Evolutionary conservation across 1,140 invertebrate species (phyloP).

Genomic region (Zaprionus inermis): DNA sequence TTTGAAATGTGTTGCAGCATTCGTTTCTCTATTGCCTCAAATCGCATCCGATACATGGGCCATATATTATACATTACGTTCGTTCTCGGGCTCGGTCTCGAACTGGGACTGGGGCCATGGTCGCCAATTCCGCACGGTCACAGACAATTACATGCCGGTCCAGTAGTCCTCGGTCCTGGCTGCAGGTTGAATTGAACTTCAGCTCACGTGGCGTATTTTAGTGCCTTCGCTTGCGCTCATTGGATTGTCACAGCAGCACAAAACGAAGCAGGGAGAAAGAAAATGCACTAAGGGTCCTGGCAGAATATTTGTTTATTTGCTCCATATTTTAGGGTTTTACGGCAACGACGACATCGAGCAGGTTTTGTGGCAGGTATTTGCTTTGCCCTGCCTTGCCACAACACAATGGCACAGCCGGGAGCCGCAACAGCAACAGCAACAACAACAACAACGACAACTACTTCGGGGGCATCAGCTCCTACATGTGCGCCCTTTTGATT

Average conservation of each 20-base stretch:
- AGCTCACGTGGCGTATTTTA: conserved; percentile 80
- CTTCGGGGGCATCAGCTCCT: conserved; percentile 21
- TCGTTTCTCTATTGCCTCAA: conserved; percentile 62
- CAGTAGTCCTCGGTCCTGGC: conserved; percentile 28
- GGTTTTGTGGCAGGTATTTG: conserved; percentile 78
- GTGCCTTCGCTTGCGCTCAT: conserved; percentile 50
- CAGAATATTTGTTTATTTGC: conserved; percentile 81
- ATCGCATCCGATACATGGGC: conserved; percentile 70
- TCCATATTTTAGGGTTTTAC: conserved; percentile 80
- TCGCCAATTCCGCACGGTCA: conserved; percentile 49
- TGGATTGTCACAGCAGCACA: conserved; percentile 34
- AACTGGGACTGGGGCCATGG: conserved; percentile 38
- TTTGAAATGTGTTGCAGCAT: conserved; percentile 72
- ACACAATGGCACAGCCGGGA: conserved; percentile 23
- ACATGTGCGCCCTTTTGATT: conserved; percentile 66
- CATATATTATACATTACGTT: conserved; percentile 78
- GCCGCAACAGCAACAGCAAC: conserved; percentile 22
- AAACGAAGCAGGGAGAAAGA: conserved; percentile 9
- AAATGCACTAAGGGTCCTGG: conserved; percentile 48
- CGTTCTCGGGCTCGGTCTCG: not conserved
- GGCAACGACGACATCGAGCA: conserved; percentile 73
- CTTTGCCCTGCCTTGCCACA: conserved; percentile 34
- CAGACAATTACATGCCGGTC: conserved; percentile 77
- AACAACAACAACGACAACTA: conserved; percentile 40
- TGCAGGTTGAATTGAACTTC: conserved; percentile 69